Percentiles rank a stretch among this genome's conserved stretches.
phyloP scores from a whole-genome alignment of 2,888 invertebrate species.

The Cryptocephalus primarius region DNA sequence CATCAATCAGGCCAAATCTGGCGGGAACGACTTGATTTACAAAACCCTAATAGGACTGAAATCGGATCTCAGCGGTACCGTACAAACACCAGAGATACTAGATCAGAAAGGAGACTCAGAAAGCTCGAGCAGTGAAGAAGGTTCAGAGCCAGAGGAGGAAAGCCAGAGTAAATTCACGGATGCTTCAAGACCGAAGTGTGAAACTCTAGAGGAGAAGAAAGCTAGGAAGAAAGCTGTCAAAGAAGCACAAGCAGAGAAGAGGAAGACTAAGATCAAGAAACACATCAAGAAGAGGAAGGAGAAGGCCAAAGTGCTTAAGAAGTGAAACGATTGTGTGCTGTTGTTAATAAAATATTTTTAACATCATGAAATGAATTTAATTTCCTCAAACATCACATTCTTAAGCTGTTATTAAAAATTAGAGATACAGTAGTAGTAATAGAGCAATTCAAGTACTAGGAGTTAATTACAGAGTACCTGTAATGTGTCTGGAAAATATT shows the following conservation, averaged over 20 bases:
- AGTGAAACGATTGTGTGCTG: conserved; percentile 20
- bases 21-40: conserved; percentile 67
- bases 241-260: conserved; percentile 76
- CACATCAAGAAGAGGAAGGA: conserved; percentile 86
- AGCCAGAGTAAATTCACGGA: conserved; percentile 47
- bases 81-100: conserved; percentile 53
- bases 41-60: conserved; percentile 80
- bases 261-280: conserved; percentile 85
- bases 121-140: conserved; percentile 13
- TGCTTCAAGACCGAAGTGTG: conserved; percentile 62
- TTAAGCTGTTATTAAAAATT: too few relatives aligned
- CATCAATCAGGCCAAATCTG: conserved; percentile 66
- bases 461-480: too few relatives aligned
- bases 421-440: too few relatives aligned
- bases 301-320: conserved; percentile 56
- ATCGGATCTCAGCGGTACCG: conserved; percentile 64
- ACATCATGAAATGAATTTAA: too few relatives aligned
- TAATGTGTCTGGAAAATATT: too few relatives aligned
- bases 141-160: conserved; percentile 27
- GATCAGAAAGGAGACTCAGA: conserved; percentile 32
- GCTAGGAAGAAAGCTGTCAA: conserved; percentile 81
- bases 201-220: conserved; percentile 70
- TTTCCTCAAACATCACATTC: too few relatives aligned
- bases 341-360: too few relatives aligned
- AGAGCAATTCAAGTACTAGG: too few relatives aligned